Conservation (phyloP, 2,113 vertebrate species). For the Tyto alba region DNA sequence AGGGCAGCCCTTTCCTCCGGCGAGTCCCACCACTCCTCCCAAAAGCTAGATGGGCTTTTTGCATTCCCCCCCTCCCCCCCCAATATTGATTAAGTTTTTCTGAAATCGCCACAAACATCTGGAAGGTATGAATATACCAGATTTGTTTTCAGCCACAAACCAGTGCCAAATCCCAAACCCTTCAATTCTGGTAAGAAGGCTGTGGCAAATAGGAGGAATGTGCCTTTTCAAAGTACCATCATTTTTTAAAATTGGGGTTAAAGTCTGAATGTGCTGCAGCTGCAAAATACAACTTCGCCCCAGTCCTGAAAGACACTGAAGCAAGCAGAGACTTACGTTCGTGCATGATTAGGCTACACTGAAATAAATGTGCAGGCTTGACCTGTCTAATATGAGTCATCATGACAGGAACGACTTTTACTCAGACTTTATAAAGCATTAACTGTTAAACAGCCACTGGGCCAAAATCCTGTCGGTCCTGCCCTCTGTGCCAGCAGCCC, state of each 20-base stretch:
- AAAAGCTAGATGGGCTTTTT: background rate
- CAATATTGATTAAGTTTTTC: background rate
- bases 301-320: background rate
- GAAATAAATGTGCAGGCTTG: background rate
- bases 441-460: background rate
- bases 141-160: conserved; percentile 34
- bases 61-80: too few species aligned
- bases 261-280: background rate
- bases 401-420: background rate
- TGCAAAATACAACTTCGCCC: background rate
- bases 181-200: background rate
- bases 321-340: background rate
- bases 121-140: conserved; percentile 36
- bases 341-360: background rate
- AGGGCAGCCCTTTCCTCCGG: background rate
- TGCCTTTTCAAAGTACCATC: background rate
- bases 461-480: background rate
- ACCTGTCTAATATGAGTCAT: conserved; percentile 1
- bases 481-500: too few species aligned
- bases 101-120: background rate
- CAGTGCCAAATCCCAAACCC: background rate
- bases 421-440: background rate
- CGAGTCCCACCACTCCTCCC: background rate
- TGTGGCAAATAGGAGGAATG: conserved; percentile 11
- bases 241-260: background rate